Evolutionary conservation across 2,113 vertebrate genomes (phyloP).

Genomic region (Puffinus mauretanicus): DNA sequence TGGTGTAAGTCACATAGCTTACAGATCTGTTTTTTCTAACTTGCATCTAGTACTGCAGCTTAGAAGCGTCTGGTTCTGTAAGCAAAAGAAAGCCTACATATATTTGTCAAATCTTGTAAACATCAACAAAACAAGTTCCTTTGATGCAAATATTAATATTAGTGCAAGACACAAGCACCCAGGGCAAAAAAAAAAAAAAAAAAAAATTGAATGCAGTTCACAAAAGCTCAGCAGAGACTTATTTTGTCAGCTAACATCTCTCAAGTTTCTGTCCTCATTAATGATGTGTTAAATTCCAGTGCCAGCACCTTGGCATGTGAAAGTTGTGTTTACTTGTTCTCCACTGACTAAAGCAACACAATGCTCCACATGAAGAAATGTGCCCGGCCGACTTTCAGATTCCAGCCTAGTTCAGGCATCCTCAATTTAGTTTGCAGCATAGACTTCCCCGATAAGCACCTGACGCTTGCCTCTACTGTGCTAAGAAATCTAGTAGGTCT

Average conservation of each 20-base stretch:
- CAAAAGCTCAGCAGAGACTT: not conserved
- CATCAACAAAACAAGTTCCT: not conserved
- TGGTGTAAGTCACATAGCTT: not conserved
- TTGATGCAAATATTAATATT: not conserved
- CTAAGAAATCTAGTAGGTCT: not conserved
- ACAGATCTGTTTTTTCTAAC: not conserved
- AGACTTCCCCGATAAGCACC: not conserved
- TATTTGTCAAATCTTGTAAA: not conserved
- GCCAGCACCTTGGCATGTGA: not conserved
- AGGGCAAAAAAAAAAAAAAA: not conserved
- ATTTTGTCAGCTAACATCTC: not conserved
- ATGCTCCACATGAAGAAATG: not conserved
- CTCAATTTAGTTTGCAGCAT: not conserved
- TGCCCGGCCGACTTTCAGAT: not conserved
- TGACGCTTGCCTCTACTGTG: not conserved
- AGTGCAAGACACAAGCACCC: not conserved
- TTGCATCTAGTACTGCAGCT: not conserved
- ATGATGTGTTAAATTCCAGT: not conserved
- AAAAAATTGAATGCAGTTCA: not conserved
- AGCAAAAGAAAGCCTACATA: not conserved
- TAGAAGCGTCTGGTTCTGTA: not conserved
- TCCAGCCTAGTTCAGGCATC: not conserved
- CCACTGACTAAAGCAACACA: not conserved
- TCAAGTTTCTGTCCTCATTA: not conserved
- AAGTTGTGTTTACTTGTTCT: not conserved